These are phyloP conservation scores for Onychostruthus taczanowskii DNA, from an alignment of 2,113 vertebrate genomes.

Conservation along the genomic window DNA sequence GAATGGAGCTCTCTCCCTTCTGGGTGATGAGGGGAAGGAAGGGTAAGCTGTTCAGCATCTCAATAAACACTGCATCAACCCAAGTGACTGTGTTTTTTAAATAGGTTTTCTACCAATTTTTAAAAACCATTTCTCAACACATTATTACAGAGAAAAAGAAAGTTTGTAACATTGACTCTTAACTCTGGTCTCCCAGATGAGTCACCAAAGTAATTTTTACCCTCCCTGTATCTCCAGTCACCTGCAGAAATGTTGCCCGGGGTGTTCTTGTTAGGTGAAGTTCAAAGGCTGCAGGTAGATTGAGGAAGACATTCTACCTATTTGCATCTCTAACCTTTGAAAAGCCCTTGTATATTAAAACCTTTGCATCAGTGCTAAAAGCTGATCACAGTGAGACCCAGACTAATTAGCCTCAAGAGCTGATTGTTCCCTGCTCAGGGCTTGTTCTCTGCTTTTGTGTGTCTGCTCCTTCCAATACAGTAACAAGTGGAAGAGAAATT, in stretches of 20 bases:
- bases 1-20: background rate
- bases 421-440: background rate
- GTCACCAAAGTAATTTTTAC: background rate
- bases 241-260: background rate
- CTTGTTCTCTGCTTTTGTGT: background rate
- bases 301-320: background rate
- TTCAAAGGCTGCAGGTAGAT: background rate
- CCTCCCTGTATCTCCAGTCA: background rate
- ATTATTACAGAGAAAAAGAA: background rate
- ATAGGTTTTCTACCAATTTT: background rate
- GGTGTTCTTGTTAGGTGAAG: background rate
- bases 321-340: background rate
- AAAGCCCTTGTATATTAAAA: background rate
- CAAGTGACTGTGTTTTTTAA: conserved; percentile 1
- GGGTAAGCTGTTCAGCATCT: conserved; percentile 31
- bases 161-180: background rate
- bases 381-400: background rate
- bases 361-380: background rate
- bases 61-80: conserved; percentile 52
- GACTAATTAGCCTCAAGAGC: background rate
- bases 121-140: background rate
- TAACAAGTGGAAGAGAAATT: background rate
- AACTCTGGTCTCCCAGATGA: background rate
- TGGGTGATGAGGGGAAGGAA: background rate
- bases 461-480: background rate